phyloP scores from a whole-genome alignment of 2,113 vertebrate genomes.

The Tetrax tetrax region DNA sequence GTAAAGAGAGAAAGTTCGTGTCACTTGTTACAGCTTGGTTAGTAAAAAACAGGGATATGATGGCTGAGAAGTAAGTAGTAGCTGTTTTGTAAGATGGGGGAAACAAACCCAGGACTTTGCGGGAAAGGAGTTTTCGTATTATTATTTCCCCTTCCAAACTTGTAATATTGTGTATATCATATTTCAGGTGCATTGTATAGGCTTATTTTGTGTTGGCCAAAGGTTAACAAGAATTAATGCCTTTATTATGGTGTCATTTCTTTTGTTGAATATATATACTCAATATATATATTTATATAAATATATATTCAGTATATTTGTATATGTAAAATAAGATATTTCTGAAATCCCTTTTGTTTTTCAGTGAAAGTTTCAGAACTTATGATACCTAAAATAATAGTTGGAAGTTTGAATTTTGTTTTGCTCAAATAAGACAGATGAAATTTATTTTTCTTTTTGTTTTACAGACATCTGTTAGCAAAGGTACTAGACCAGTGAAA shows the following conservation, averaged over 20 bases:
- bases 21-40: background rate
- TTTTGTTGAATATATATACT: background rate
- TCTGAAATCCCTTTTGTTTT: background rate
- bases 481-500: conserved; percentile 87
- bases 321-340: background rate
- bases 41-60: background rate
- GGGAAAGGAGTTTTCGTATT: background rate
- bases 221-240: background rate
- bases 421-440: background rate
- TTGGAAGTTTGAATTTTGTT: background rate
- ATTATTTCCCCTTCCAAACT: background rate
- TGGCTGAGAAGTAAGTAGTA: background rate
- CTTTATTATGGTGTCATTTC: background rate
- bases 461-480: conserved; percentile 84
- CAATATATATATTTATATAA: background rate
- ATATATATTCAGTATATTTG: background rate
- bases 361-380: background rate
- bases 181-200: background rate
- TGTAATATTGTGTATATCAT: background rate
- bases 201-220: background rate
- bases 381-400: background rate
- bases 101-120: background rate
- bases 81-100: background rate
- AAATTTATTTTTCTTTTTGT: background rate
- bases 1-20: background rate